Conservation (phyloP, 2,113 vertebrate species). For the Eira barbara region DNA sequence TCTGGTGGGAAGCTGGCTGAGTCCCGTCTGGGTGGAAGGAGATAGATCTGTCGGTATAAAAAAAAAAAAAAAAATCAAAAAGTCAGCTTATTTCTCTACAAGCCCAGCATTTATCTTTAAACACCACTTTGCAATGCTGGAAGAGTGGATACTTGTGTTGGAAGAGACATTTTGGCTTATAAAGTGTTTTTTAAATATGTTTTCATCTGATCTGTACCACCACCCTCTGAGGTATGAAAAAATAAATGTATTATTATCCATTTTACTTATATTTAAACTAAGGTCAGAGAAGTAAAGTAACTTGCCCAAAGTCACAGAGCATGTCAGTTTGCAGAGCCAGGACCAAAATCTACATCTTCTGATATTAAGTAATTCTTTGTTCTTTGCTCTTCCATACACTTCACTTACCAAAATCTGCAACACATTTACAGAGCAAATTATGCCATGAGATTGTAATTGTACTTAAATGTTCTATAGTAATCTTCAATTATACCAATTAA, state of each 20-base stretch:
- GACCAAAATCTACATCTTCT: neutral
- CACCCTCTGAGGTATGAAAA: neutral
- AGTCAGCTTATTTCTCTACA: conserved; percentile 31
- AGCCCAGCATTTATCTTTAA: conserved; percentile 51
- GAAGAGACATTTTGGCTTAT: conserved; percentile 2
- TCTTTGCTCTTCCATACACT: neutral
- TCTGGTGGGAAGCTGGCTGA: conserved; percentile 81
- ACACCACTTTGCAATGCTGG: neutral
- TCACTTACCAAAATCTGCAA: conserved; percentile 6
- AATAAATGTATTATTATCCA: neutral
- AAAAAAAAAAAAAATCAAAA: neutral
- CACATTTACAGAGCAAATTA: conserved; percentile 12
- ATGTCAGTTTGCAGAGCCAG: neutral
- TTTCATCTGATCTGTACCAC: conserved; percentile 10
- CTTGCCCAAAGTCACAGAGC: neutral
- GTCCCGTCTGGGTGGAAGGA: conserved; percentile 73
- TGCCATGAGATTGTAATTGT: neutral
- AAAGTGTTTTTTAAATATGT: conserved; percentile 10
- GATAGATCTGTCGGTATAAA: conserved; percentile 70
- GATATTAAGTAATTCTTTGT: neutral
- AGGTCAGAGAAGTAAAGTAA: conserved; percentile 6
- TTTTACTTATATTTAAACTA: neutral
- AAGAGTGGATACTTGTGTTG: neutral
- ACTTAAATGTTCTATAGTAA: neutral
- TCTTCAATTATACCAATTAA: neutral